Conservation (phyloP, 2,888 invertebrate genomes). For the Hydraecia micacea region DNA sequence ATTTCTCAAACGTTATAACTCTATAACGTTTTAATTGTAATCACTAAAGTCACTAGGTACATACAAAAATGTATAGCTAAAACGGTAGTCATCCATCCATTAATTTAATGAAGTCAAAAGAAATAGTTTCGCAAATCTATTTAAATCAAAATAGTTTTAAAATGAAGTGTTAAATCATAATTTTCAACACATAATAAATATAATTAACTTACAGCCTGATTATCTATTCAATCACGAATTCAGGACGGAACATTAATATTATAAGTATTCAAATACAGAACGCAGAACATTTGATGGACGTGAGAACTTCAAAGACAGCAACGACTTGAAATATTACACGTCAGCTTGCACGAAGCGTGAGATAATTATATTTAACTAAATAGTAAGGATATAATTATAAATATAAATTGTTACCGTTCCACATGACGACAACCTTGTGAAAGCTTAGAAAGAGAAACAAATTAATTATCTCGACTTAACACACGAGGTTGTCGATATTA, state of each 20-base stretch:
- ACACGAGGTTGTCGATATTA: background rate
- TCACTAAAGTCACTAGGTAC: background rate
- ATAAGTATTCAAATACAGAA: background rate
- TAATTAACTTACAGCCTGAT: background rate
- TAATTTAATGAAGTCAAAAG: too few relatives aligned
- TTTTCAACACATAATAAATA: background rate
- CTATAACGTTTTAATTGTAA: background rate
- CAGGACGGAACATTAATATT: slow-evolving; percentile 19
- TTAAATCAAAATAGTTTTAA: background rate
- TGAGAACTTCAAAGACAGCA: slow-evolving; percentile 44
- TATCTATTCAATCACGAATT: slow-evolving; percentile 8
- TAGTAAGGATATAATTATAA: background rate
- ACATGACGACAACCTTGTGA: background rate
- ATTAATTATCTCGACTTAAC: background rate
- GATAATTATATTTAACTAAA: background rate
- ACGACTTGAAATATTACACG: slow-evolving; percentile 39
- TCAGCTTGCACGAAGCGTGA: slow-evolving; percentile 11
- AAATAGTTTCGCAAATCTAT: background rate
- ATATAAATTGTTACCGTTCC: background rate
- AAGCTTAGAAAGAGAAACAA: background rate
- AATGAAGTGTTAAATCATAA: background rate
- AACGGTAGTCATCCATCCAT: background rate
- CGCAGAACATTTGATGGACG: slow-evolving; percentile 43
- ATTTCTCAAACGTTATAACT: background rate
- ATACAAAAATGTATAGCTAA: background rate